A percentile compares a stretch with the other conserved stretches of the same genome.
These are phyloP conservation scores for Valencia hispanica DNA, from an alignment of 2,797 vertebrate genomes.

Conservation along the genomic window DNA sequence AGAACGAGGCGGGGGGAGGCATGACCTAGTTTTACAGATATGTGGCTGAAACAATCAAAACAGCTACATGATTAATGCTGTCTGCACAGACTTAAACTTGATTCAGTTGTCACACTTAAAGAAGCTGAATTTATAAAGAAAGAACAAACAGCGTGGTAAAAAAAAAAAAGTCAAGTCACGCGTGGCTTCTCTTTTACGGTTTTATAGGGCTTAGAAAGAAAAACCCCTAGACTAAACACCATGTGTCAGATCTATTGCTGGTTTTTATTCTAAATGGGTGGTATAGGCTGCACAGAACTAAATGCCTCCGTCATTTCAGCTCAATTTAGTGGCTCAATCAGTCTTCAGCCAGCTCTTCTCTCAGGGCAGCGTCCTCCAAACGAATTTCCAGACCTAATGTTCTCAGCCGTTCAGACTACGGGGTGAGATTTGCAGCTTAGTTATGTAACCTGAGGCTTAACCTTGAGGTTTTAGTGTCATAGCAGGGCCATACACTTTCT, in stretches of 20 bases:
- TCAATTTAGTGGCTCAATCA: slow-evolving; percentile 4
- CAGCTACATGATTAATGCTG: slow-evolving; percentile 67
- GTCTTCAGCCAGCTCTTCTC: slow-evolving; percentile 17
- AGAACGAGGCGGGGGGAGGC: slow-evolving; percentile 24
- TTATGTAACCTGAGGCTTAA: slow-evolving; percentile 6
- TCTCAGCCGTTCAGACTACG: slow-evolving; percentile 1
- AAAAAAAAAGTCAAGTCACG: background rate
- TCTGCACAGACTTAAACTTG: slow-evolving; percentile 29
- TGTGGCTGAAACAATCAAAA: slow-evolving; percentile 56
- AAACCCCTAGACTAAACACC: background rate
- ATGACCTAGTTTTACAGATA: slow-evolving; percentile 68
- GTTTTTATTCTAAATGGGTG: slow-evolving; percentile 21
- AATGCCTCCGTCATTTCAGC: slow-evolving; percentile 17
- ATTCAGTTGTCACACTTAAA: slow-evolving; percentile 8
- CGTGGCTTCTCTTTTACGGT: background rate
- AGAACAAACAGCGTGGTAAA: slow-evolving; percentile 22
- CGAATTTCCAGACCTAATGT: slow-evolving; percentile 17
- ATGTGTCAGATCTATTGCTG: slow-evolving; percentile 2
- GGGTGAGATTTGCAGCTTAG: slow-evolving; percentile 2
- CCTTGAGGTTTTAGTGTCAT: background rate
- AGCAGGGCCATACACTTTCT: background rate
- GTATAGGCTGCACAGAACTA: slow-evolving; percentile 17
- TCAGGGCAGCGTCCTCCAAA: background rate
- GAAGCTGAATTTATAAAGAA: slow-evolving; percentile 22
- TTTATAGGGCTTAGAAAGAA: slow-evolving; percentile 9